Percentiles rank a stretch among this genome's conserved stretches.
These are phyloP conservation scores for Psilopogon haemacephalus DNA, from an alignment of 2,113 vertebrate genomes.

Conservation along the genomic window DNA sequence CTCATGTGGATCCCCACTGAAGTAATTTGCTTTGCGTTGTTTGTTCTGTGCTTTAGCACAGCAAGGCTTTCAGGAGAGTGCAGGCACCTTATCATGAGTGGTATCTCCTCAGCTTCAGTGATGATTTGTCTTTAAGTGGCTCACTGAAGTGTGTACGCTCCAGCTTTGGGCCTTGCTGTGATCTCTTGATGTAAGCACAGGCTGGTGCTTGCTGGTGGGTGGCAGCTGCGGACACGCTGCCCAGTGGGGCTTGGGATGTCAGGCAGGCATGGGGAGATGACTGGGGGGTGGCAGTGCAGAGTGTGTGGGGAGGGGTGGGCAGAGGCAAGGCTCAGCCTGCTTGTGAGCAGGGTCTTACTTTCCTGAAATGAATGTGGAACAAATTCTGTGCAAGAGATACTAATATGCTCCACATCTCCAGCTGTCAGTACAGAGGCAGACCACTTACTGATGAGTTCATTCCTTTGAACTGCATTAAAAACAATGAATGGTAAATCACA, in stretches of 20 bases:
- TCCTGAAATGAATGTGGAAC: too few species aligned
- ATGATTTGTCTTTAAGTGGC: background rate
- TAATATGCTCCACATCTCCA: accelerated
- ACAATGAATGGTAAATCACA: background rate
- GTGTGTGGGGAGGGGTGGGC: background rate
- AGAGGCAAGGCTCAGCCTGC: background rate
- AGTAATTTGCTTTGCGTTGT: background rate
- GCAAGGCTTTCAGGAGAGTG: background rate
- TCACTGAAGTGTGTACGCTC: background rate
- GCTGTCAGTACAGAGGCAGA: background rate
- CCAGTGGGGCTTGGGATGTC: conserved; percentile 72
- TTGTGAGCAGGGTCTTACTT: accelerated
- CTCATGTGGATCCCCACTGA: background rate
- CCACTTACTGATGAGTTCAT: too few species aligned
- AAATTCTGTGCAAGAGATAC: background rate
- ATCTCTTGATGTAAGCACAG: conserved; percentile 37
- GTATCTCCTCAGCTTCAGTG: background rate
- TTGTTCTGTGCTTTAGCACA: background rate
- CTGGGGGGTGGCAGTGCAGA: background rate
- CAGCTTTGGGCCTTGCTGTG: background rate
- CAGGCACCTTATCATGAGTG: background rate
- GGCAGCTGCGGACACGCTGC: background rate
- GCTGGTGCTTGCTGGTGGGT: conserved; percentile 29
- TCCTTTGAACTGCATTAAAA: background rate
- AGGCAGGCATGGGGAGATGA: background rate